Percentiles rank a stretch among this genome's conserved stretches.
phyloP scores from a whole-genome alignment of 2,888 invertebrate species.

The Luffia ferchaultella region DNA sequence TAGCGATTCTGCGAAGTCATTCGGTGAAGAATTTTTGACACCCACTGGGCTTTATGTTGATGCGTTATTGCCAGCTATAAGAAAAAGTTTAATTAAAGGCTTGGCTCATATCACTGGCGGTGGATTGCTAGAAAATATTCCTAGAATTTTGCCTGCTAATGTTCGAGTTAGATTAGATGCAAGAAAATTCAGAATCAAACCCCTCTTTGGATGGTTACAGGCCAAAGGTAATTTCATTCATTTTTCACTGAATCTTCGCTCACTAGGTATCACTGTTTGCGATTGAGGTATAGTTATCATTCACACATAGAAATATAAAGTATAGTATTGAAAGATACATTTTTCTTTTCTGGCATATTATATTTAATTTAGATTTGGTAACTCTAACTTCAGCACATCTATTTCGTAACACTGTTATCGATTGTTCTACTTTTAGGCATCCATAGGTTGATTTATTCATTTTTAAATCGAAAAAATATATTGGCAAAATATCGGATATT shows the following conservation, averaged over 20 bases:
- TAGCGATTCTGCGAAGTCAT: conserved; percentile 35
- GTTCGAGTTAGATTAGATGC: conserved; percentile 76
- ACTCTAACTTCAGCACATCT: no score
- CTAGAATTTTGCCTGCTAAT: conserved; percentile 77
- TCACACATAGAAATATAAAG: no score
- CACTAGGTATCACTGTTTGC: no score
- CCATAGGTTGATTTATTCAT: no score
- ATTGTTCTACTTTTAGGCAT: no score
- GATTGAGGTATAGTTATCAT: no score
- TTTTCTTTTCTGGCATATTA: no score
- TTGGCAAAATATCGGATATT: no score
- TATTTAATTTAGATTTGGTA: no score
- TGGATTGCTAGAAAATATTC: conserved; percentile 89
- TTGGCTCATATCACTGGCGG: conserved; percentile 96
- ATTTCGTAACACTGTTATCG: no score
- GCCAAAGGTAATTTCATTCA: conserved; percentile 60
- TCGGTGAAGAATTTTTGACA: conserved; percentile 81
- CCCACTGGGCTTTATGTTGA: conserved; percentile 91
- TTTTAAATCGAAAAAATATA: no score
- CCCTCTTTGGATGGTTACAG: conserved; percentile 91
- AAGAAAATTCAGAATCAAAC: conserved; percentile 73
- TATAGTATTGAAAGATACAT: no score
- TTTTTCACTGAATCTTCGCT: background rate
- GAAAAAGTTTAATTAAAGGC: conserved; percentile 78
- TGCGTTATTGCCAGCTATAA: conserved; percentile 75